Conservation (phyloP, 1,140 invertebrate species). For the Pristionchus pacificus region DNA sequence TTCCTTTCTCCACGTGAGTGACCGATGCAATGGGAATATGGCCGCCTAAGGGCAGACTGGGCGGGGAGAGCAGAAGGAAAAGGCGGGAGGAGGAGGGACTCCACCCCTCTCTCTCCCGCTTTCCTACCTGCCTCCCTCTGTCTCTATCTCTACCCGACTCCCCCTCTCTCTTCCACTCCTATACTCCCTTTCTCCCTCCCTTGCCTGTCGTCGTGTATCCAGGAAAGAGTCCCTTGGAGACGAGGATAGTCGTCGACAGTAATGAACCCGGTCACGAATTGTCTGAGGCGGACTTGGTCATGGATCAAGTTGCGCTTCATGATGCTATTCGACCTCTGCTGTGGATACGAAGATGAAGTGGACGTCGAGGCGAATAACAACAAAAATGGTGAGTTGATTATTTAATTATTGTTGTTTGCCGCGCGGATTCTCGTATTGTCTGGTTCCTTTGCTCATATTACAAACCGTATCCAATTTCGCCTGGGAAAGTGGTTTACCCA, state of each 20-base stretch:
- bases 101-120: neutral
- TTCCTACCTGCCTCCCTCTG: neutral
- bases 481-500: neutral
- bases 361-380: neutral
- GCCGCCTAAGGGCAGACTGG: too few species aligned
- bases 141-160: neutral
- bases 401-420: constrained; percentile 4
- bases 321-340: constrained; percentile 5
- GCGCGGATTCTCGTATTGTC: neutral
- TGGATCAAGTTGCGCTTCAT: constrained; percentile 18
- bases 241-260: neutral
- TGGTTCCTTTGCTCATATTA: neutral
- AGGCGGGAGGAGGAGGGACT: too few species aligned
- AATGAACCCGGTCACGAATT: constrained; percentile 23
- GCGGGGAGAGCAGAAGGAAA: too few species aligned
- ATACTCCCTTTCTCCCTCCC: neutral
- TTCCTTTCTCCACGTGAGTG: too few species aligned
- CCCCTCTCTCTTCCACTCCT: neutral
- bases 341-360: constrained; percentile 12
- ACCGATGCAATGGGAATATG: too few species aligned
- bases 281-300: constrained; percentile 13
- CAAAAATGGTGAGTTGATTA: neutral
- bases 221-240: neutral
- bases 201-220: neutral
- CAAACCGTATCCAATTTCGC: neutral